Conservation (phyloP, 2,797 vertebrate genomes). For the Acomys russatus region DNA sequence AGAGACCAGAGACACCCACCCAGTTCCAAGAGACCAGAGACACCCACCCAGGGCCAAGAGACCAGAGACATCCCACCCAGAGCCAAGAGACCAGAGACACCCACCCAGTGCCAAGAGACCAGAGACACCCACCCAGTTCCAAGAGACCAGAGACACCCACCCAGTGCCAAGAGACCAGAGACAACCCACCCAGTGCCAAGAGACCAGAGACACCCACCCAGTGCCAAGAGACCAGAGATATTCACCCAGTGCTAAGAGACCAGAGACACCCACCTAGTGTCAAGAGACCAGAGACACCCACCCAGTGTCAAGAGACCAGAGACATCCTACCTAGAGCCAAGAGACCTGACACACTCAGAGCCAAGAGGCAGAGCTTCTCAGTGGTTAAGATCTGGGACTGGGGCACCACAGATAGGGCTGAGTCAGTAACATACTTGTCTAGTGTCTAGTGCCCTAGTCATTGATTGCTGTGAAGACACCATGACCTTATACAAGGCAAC, state of each 20-base stretch:
- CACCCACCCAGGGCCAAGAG: background rate
- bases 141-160: background rate
- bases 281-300: background rate
- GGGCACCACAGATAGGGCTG: background rate
- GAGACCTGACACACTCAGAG: background rate
- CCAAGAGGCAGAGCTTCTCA: background rate
- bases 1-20: background rate
- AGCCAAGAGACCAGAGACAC: background rate
- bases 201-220: background rate
- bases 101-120: background rate
- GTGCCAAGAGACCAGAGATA: background rate
- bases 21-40: background rate
- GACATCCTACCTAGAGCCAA: background rate
- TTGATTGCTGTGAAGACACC: background rate
- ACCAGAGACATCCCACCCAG: background rate
- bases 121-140: background rate
- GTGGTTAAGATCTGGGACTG: background rate
- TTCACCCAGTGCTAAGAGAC: background rate
- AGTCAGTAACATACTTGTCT: background rate
- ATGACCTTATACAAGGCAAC: background rate
- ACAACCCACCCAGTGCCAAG: background rate
- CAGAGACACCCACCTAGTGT: background rate
- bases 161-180: background rate
- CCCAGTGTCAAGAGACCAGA: background rate
- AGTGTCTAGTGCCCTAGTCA: background rate